Base-by-base conservation (phyloP, 2,888 invertebrate species). In the Latheticus oryzae region DNA sequence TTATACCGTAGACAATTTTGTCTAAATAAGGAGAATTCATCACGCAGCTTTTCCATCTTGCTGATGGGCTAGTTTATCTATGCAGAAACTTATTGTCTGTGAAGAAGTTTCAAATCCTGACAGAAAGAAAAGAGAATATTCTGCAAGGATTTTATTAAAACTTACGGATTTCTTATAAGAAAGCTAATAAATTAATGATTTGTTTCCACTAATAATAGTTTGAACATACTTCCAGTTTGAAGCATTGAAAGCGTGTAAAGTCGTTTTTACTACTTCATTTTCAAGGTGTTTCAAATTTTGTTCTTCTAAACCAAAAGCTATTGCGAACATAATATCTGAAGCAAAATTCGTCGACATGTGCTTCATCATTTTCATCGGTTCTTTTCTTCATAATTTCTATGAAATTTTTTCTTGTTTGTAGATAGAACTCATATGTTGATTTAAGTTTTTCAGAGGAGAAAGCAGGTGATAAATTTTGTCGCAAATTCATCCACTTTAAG, bases 41-140 rank as follows among this genome's bases (percentile, higher is more conserved):
- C 1, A 57, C 3, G 5, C 21, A 24, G 2, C 26, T 28, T 58
- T 51, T 13, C 52, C 2, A 0, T 58, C 30, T 47, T 45, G 52
- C 28, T 47, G 38, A 9, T 53, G 15, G 3, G 52, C 47, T 13
- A 53, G 32, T 17, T 53, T 32, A 12, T 58, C 53, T 8, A 58
- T 32, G 8, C 32, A 17, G 24, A n/a, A 40, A 40, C 53, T 58
- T 16, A 42, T 48, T 1, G 48, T 48, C 5, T 48, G 17, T 5
- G 53, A 32, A 13, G 53, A 33, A n/a, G 58, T 53, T 17, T 58
- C 58, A 19, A 26, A 58, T 2, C 53, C 58, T 1, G 53, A 52
- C 26, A 30, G 3, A 17, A 58, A 58, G n/a, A 53, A 53, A 0
- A 47, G 7, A 19, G 35, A 58, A 5, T 12, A 32, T 16, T 58